Percentiles rank a stretch among this genome's conserved stretches.
Conservation (phyloP, 2,797 vertebrate genomes). For the Gallirallus australis region DNA sequence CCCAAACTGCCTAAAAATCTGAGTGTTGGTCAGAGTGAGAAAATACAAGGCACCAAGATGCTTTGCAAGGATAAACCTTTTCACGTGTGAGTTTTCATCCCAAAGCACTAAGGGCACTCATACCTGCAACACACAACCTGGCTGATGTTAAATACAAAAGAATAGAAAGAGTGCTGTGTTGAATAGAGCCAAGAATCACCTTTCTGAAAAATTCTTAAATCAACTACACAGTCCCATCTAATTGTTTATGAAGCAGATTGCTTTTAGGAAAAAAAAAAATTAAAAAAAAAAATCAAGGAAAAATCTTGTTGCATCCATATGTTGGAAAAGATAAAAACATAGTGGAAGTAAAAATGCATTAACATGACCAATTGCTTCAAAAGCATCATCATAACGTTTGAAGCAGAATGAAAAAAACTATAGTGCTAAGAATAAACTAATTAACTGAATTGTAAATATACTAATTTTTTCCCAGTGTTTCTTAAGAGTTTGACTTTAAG, state of each 20-base stretch:
- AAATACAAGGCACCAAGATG: background rate
- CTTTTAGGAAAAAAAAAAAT: background rate
- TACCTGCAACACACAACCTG: background rate
- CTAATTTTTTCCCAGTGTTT: background rate
- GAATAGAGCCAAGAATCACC: background rate
- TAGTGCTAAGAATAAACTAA: background rate
- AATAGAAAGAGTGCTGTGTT: background rate
- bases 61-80: background rate
- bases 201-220: background rate
- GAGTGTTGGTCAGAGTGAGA: background rate
- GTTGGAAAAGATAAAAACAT: background rate
- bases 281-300: background rate
- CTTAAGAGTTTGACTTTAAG: background rate
- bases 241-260: background rate
- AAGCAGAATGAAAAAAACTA: background rate
- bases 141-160: background rate
- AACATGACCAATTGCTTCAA: background rate
- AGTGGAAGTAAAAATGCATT: background rate
- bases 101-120: background rate
- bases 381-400: background rate
- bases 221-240: background rate
- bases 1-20: background rate
- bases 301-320: background rate
- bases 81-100: background rate
- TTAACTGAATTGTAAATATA: background rate